A percentile compares a stretch with the other conserved stretches of the same genome.
Conservation (phyloP, 1,140 invertebrate species). For the Bombus vancouverensis region DNA sequence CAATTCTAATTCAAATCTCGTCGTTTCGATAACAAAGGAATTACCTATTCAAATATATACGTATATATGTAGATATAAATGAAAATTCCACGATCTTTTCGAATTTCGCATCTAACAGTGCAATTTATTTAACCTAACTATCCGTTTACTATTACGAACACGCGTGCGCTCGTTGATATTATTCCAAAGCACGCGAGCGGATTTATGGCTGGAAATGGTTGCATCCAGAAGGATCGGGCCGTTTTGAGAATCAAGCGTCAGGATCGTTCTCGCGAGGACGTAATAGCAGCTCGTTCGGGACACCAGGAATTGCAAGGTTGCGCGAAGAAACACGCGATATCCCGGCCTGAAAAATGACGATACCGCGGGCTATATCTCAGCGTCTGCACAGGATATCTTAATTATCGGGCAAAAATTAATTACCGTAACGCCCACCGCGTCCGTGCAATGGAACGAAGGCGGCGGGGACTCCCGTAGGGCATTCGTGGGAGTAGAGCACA, state of each 20-base stretch:
- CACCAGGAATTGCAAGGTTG: slow-evolving; percentile 51
- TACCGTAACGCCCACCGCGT: slow-evolving; percentile 72
- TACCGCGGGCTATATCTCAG: slow-evolving; percentile 64
- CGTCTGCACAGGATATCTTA: slow-evolving; percentile 71
- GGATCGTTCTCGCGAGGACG: slow-evolving; percentile 43
- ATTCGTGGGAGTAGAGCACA: slow-evolving; percentile 61
- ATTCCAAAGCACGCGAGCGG: slow-evolving; percentile 10
- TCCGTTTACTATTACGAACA: neutral
- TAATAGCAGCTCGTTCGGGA: slow-evolving; percentile 37
- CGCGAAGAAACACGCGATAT: slow-evolving; percentile 59
- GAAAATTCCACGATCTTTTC: neutral
- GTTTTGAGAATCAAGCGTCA: slow-evolving; percentile 24
- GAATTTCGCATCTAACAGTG: neutral
- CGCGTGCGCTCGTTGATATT: neutral
- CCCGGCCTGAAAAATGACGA: slow-evolving; percentile 67
- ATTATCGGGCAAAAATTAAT: slow-evolving; percentile 76
- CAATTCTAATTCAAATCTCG: too few relatives aligned
- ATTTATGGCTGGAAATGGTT: neutral
- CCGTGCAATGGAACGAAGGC: slow-evolving; percentile 50
- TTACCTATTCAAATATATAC: too few relatives aligned
- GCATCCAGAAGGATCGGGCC: neutral
- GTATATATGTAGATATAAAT: too few relatives aligned
- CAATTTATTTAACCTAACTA: slow-evolving; percentile 7
- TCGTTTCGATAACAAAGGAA: too few relatives aligned
- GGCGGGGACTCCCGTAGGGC: slow-evolving; percentile 60